These are phyloP conservation scores for Rotaria sp. DNA, from an alignment of 2,888 invertebrate species.

Conservation along the genomic window DNA sequence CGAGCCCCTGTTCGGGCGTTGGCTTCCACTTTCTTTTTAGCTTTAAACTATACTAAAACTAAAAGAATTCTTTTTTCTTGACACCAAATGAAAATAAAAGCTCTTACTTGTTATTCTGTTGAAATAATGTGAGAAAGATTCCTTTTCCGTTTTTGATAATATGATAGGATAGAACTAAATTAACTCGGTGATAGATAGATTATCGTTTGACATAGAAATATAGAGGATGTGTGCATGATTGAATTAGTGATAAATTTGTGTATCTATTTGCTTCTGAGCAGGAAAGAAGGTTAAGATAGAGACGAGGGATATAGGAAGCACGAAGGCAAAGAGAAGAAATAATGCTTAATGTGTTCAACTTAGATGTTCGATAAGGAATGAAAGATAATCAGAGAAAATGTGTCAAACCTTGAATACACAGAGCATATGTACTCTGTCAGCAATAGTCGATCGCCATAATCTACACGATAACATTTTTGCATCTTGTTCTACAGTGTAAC, in stretches of 20 bases:
- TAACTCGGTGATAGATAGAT: background rate
- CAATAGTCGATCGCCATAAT: background rate
- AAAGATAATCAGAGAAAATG: background rate
- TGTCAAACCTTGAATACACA: background rate
- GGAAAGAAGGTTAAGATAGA: background rate
- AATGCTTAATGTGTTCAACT: background rate
- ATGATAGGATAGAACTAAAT: background rate
- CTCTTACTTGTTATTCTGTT: too few species aligned
- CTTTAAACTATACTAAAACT: too few species aligned
- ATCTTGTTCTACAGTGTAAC: background rate
- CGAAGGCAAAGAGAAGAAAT: background rate
- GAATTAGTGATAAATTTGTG: background rate
- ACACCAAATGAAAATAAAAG: too few species aligned
- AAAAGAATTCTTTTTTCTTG: too few species aligned
- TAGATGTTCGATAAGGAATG: background rate
- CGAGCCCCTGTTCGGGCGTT: background rate
- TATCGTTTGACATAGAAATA: background rate
- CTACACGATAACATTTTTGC: background rate
- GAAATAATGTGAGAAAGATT: too few species aligned
- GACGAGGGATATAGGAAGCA: background rate
- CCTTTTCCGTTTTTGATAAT: too few species aligned
- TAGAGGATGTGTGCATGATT: background rate
- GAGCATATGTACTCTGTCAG: background rate
- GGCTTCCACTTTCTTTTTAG: background rate
- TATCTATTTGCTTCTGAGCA: background rate